These are phyloP conservation scores for Babylonia areolata DNA, from an alignment of 1,140 invertebrate species.

Conservation along the genomic window DNA sequence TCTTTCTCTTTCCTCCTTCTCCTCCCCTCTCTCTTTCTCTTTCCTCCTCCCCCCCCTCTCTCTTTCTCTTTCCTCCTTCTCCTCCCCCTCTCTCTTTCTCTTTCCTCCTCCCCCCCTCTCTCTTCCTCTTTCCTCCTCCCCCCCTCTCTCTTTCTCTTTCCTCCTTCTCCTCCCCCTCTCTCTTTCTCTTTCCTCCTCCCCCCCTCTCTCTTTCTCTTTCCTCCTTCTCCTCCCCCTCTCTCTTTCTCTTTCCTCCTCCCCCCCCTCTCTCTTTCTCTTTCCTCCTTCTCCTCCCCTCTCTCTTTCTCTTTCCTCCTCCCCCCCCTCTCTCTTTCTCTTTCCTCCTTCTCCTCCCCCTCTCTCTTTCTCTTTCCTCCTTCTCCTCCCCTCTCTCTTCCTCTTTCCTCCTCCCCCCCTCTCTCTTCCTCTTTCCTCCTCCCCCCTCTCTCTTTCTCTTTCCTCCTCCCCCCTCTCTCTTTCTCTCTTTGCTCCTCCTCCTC, in stretches of 20 bases:
- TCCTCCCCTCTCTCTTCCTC: not conserved
- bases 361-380: not conserved
- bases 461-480: not conserved
- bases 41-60: not conserved
- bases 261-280: slow-evolving; percentile 44
- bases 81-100: not conserved
- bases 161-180: not conserved
- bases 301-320: not conserved
- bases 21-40: not conserved
- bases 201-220: slow-evolving; percentile 45
- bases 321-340: not conserved
- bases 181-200: not conserved
- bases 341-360: not conserved
- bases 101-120: not conserved
- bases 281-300: not conserved
- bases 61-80: not conserved
- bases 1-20: not conserved
- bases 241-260: not conserved
- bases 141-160: not conserved
- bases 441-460: not conserved
- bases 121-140: not conserved
- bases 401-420: not conserved
- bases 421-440: not conserved
- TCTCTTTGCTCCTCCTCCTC: not conserved
- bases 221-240: slow-evolving; percentile 73